Evolutionary conservation across 2,888 invertebrate species (phyloP).

Genomic region (Xestia xanthographa): DNA sequence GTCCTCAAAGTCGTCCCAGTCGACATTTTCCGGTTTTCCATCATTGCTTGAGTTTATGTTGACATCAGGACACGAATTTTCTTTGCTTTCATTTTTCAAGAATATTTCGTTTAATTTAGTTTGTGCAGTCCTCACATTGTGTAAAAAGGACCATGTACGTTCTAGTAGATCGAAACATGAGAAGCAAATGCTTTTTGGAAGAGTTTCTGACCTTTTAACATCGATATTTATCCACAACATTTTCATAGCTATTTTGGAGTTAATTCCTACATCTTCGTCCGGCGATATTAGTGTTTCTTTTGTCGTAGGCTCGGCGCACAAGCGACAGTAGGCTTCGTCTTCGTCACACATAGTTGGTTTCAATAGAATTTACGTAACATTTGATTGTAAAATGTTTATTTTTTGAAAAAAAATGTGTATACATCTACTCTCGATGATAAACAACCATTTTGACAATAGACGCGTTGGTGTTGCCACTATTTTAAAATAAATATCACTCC

Average conservation of each 20-base stretch:
- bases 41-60: constrained; percentile 60
- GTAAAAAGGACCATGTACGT: constrained; percentile 84
- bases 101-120: constrained; percentile 78
- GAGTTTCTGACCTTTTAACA: constrained; percentile 72
- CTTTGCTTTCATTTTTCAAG: constrained; percentile 63
- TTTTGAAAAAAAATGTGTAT: constrained; percentile 34
- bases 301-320: constrained; percentile 86
- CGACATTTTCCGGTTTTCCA: constrained; percentile 80
- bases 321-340: constrained; percentile 82
- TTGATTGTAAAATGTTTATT: constrained; percentile 30
- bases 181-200: constrained; percentile 85
- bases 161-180: constrained; percentile 86
- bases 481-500: neutral
- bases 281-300: constrained; percentile 79
- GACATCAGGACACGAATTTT: constrained; percentile 38
- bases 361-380: constrained; percentile 48
- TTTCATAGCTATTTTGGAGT: constrained; percentile 82
- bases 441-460: constrained; percentile 69
- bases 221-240: constrained; percentile 87
- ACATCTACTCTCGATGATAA: constrained; percentile 66
- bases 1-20: constrained; percentile 82
- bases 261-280: constrained; percentile 81
- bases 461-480: constrained; percentile 56
- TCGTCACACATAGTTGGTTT: constrained; percentile 76
- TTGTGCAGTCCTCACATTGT: constrained; percentile 83